Conservation (phyloP, 2,888 invertebrate species). For the Empis livida region DNA sequence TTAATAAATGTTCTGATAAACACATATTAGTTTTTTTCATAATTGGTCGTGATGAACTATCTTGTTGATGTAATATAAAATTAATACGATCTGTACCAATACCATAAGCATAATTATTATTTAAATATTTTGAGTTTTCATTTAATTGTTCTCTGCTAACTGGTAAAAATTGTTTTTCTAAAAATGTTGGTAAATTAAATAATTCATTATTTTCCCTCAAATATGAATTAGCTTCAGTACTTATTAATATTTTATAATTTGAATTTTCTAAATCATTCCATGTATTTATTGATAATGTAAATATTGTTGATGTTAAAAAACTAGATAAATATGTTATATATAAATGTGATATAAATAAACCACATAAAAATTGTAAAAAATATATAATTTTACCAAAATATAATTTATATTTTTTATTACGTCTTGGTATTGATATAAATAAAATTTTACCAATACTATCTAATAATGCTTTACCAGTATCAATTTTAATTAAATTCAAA, state of each 20-base stretch:
- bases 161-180: background rate
- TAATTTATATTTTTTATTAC: background rate
- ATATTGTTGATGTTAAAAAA: constrained; percentile 17
- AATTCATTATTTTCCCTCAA: background rate
- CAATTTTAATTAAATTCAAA: background rate
- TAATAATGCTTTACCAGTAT: background rate
- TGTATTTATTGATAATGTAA: constrained; percentile 12
- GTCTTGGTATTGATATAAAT: background rate
- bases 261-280: background rate
- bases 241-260: background rate
- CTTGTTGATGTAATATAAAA: background rate
- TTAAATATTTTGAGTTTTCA: background rate
- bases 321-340: constrained; percentile 21
- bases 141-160: background rate
- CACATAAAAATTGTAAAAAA: constrained; percentile 7
- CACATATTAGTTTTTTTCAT: background rate
- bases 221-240: background rate
- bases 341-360: constrained; percentile 20
- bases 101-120: background rate
- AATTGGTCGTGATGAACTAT: background rate
- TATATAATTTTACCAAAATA: background rate
- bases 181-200: background rate
- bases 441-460: background rate
- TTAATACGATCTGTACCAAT: background rate
- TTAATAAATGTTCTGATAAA: background rate